Conservation (phyloP, 2,888 invertebrate species). For the Drosophila borealis region DNA sequence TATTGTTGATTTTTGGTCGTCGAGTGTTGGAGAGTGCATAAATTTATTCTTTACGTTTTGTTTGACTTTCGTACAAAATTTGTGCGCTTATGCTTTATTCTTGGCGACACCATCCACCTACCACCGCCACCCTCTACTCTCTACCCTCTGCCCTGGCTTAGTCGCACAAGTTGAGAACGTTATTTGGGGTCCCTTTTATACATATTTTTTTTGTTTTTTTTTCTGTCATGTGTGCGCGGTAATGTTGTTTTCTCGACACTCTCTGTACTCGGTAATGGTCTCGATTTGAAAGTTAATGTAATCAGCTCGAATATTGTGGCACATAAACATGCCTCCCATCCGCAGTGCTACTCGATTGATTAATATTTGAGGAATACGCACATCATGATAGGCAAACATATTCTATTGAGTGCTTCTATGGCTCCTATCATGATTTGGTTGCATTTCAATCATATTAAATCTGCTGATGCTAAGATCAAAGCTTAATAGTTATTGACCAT, state of each 20-base stretch:
- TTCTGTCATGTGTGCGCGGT: constrained; percentile 37
- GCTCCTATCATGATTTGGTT: constrained; percentile 20
- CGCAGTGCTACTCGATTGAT: constrained; percentile 22
- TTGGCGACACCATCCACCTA: constrained; percentile 12
- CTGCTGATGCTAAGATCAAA: constrained; percentile 4
- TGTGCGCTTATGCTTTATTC: constrained; percentile 39
- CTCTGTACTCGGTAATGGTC: constrained; percentile 29
- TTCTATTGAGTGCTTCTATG: constrained; percentile 28
- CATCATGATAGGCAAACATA: constrained; percentile 42
- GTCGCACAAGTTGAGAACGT: constrained; percentile 20
- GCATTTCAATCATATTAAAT: constrained; percentile 12
- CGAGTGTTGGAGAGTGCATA: constrained; percentile 68
- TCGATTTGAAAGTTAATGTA: constrained; percentile 49
- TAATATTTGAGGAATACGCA: constrained; percentile 19
- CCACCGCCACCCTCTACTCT: neutral
- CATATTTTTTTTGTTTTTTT: neutral
- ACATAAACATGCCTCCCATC: constrained; percentile 23
- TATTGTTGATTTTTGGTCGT: constrained; percentile 65
- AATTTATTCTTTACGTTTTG: constrained; percentile 72
- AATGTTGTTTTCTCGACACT: constrained; percentile 47
- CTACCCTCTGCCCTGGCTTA: constrained; percentile 7
- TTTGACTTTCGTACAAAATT: constrained; percentile 66
- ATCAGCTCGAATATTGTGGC: constrained; percentile 49
- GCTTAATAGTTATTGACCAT: neutral
- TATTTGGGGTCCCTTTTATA: constrained; percentile 4